A percentile compares a stretch with the other conserved stretches of the same genome.
phyloP scores from a whole-genome alignment of 2,797 vertebrate genomes.

The Microcaecilia unicolor region DNA sequence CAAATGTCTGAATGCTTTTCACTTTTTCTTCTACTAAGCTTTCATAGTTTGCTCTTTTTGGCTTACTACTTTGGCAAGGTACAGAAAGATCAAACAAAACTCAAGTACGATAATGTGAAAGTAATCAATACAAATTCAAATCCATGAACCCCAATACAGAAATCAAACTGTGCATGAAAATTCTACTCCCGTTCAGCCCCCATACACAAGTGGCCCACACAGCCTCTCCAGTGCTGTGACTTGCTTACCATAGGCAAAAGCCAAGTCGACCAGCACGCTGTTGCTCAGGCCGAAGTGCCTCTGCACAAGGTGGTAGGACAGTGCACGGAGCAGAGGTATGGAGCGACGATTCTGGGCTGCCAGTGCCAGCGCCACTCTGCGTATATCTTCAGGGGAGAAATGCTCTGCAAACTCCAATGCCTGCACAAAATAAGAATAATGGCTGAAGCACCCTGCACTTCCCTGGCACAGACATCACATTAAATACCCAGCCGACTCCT shows the following conservation, averaged over 20 bases:
- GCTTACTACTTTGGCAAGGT: no score
- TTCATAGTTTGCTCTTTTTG: no score
- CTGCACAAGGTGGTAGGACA: slow-evolving; percentile 83
- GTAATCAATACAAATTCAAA: no score
- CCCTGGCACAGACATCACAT: no score
- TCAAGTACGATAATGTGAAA: no score
- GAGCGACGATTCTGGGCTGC: slow-evolving; percentile 66
- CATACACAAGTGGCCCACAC: no score
- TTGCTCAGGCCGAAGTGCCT: slow-evolving; percentile 62
- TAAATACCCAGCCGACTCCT: fast-evolving
- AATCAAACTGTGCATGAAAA: no score
- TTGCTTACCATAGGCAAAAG: slow-evolving; percentile 71
- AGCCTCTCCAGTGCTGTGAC: no score
- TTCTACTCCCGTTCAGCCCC: no score
- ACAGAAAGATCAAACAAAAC: no score
- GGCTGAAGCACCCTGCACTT: background rate
- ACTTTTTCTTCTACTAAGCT: no score
- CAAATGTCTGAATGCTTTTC: no score
- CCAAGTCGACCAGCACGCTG: slow-evolving; percentile 62
- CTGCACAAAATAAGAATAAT: slow-evolving; percentile 37
- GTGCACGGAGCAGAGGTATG: slow-evolving; percentile 73
- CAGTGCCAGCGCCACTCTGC: slow-evolving; percentile 55
- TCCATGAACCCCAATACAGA: background rate
- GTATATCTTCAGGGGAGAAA: slow-evolving; percentile 66
- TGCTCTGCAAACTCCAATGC: slow-evolving; percentile 75